Base-by-base conservation (phyloP, 2,888 invertebrate genomes). In the Bugula neritina region DNA sequence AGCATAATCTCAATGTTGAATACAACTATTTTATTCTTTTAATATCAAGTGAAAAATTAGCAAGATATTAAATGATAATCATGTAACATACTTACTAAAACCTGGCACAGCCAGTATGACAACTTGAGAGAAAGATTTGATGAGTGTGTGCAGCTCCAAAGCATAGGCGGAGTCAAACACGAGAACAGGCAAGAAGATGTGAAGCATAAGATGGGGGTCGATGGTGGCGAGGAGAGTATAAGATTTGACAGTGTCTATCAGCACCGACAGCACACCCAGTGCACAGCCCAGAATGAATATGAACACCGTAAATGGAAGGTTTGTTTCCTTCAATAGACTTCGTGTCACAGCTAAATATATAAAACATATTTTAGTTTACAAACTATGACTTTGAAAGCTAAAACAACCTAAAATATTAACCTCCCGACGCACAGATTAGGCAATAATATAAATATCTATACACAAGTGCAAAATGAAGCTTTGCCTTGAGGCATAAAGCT, bases 81-180 rank as follows among this genome's bases (percentile, higher is more conserved):
- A n/a, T n/a, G n/a, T n/a, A n/a, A n/a, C n/a, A n/a, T n/a, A 76
- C 78, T 79, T 75, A 83, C 83, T 77, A 52, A 83, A 73, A 1
- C 83, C 83, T 1, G 83, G 83, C 13, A 82, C 77, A 10, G 84
- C 82, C 54, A 84, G 74, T 0, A 83, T 72, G 21, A 83, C 71
- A 35, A 83, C 81, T 74, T 83, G 83, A n/a, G 77, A 73, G 43
- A 82, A 75, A 13, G 81, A 79, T 73, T 80, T 81, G 72, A 81
- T 74, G 74, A 85, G 84, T 0, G 81, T 81, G 73, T 85, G 83
- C 10, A 81, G 78, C 69, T 85, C 84, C 81, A 85, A 81, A 3
- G 81, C 80, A 75, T 84, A 85, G 0, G 85, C 84, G 0, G 84
- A 83, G 73, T 85, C 85, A 76, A 85, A 85, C 58, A 85, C 82